Evolutionary conservation across 2,797 vertebrate species (phyloP), one percentile per base, ranked within the genome.

Genomic region (Emys orbicularis): DNA sequence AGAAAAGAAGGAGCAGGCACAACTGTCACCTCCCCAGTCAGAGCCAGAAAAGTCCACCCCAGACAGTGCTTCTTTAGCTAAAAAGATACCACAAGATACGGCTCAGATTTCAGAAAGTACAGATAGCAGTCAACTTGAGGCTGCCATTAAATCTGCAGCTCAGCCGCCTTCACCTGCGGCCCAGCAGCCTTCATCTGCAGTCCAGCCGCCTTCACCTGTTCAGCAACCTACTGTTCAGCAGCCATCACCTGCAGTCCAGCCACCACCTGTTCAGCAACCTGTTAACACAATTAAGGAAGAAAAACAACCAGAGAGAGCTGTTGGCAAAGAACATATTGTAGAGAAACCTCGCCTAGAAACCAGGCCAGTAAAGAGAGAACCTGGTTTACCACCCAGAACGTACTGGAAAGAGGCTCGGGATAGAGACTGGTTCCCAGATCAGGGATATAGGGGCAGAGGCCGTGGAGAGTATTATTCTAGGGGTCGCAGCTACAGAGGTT

Each of bases 391-490:
- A 49, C 98, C 99, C 8, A 98, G 99, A 86, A 97, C 98, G 13
- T 99, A 99, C 87, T 98, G 99, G 95, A 98, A 99, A 91, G 99
- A 99, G 11, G 98, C 99, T 83, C 98, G 99, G 59, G 99, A 99
- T 27, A 96, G 99, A 93, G 99, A 99, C 72, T 99, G 99, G 99
- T 99, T 99, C 53, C 95, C 98, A 44, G 99, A 99, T 82, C 98
- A 99, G 37, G 99, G 97, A 23, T 99, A 99, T 91, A 98, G 99
- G 97, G 99, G 99, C 27, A 98, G 99, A n/a, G 99, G 99, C 56
- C 98, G 99, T 44, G 99, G 99, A 1, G 99, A 99, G 91, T 99
- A 99, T 98, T 99, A 99, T 88, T 99, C 99, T 2, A 99, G 99
- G 95, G 99, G 99, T 19, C 98, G 99, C 57, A 99, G 99, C 98